A percentile compares a stretch with the other conserved stretches of the same genome.
Conservation (phyloP, 2,113 vertebrate genomes). For the Aegithalos caudatus region DNA sequence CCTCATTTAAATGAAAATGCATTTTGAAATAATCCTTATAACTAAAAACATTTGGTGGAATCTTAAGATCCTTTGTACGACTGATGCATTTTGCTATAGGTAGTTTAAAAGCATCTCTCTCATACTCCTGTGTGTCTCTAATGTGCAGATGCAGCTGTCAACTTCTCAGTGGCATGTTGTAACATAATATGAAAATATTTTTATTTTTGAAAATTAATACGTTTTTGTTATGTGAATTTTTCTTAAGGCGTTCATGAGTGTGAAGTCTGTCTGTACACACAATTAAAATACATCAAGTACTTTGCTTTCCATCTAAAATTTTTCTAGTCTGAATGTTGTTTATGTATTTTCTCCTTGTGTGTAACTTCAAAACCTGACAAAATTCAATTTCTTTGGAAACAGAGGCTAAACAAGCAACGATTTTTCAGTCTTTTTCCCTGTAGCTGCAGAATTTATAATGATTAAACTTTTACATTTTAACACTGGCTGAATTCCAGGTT, state of each 20-base stretch:
- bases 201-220: background rate
- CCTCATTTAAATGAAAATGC: constrained; percentile 53
- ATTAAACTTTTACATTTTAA: background rate
- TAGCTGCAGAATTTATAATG: background rate
- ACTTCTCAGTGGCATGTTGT: background rate
- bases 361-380: background rate
- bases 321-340: background rate
- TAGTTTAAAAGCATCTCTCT: background rate
- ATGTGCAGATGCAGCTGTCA: background rate
- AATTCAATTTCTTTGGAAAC: background rate
- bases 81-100: background rate
- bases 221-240: background rate
- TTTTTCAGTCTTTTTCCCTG: background rate
- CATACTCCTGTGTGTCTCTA: background rate
- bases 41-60: background rate
- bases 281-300: background rate
- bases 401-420: background rate
- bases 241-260: background rate
- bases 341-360: background rate
- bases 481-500: background rate
- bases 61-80: background rate
- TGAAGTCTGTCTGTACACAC: background rate
- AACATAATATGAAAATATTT: background rate
- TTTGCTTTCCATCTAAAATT: background rate
- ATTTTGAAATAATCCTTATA: constrained; percentile 26